Evolutionary conservation across 2,888 invertebrate species (phyloP), one percentile per base, ranked within the genome.

Genomic region (Polydrusus pterygomalis): DNA sequence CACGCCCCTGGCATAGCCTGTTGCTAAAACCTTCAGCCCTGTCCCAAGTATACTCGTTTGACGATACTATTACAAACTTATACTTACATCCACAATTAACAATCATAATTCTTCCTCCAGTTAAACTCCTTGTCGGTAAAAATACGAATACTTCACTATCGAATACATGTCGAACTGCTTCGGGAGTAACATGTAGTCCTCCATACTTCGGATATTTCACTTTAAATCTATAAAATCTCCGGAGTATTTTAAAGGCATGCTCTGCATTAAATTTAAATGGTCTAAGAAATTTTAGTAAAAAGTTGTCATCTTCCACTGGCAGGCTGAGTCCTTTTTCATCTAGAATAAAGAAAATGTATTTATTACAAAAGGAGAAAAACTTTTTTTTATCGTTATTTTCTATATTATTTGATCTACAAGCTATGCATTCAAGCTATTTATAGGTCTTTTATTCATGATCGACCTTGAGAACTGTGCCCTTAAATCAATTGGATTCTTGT

Each of bases 181-280:
- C 89, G 0, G 95, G 95, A 9, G 90, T 82, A 60, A 96, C 88
- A 80, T 93, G 89, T 0, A 87, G 85, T 82, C 92, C 93, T 82
- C 92, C 93, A 71, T 92, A 89, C 17, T 90, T 89, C 0, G 91
- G 90, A 82, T 95, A 90, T 77, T 91, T 90, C 15, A 87, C 64
- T 79, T 92, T 91, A 87, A 94, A 95, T 82, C 90, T 91, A 87
- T 93, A 95, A 83, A 92, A 95, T 67, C 91, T 90, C 88, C 91
- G 91, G 81, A 95, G 94, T 87, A 94, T 89, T 86, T 92, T 91
- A 78, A 94, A 92, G 2, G 96, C 93, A 81, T 95, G 93, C 65
- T 95, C 93, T 0, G 95, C 91, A 84, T 97, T 95, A 87, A 93
- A 97, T 87, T 96, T 96, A 84, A 94, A 93, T 0, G 96, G 96